Conservation (phyloP, 2,797 vertebrate genomes). For the Notolepis coatsorum region DNA sequence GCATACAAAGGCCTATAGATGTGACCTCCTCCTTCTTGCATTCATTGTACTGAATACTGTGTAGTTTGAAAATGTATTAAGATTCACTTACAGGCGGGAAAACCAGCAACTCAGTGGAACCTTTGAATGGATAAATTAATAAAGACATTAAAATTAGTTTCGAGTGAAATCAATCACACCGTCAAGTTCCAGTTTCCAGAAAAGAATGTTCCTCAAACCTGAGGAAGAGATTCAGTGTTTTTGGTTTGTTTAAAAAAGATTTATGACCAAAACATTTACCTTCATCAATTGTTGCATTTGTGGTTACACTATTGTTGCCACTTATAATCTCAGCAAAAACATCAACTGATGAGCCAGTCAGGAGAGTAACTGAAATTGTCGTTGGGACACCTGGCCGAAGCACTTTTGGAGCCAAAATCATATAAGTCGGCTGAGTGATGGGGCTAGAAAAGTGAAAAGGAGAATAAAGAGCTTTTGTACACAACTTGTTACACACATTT, state of each 20-base stretch:
- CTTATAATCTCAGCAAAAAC: slow-evolving; percentile 53
- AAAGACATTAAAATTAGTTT: background rate
- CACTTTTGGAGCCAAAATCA: slow-evolving; percentile 61
- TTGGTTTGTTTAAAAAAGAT: too few species aligned
- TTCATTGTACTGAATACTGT: background rate
- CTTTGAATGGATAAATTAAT: slow-evolving; percentile 49
- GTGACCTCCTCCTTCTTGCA: background rate
- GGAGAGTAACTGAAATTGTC: slow-evolving; percentile 60
- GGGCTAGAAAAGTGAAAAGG: slow-evolving; percentile 15
- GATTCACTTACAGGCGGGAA: slow-evolving; percentile 65
- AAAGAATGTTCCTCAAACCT: background rate
- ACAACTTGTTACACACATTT: background rate
- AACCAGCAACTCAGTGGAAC: slow-evolving; percentile 58
- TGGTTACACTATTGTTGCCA: slow-evolving; percentile 26
- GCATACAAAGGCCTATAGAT: too few species aligned
- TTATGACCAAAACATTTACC: slow-evolving; percentile 47
- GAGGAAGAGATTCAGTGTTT: too few species aligned
- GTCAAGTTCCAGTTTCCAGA: background rate
- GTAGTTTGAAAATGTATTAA: background rate
- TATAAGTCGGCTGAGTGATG: slow-evolving; percentile 50
- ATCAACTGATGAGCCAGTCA: slow-evolving; percentile 28
- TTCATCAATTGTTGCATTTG: slow-evolving; percentile 38
- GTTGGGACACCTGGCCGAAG: slow-evolving; percentile 46
- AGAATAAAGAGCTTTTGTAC: background rate
- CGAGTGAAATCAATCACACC: background rate